Conservation (phyloP, 2,797 vertebrate genomes). For the Crax fasciolata region DNA sequence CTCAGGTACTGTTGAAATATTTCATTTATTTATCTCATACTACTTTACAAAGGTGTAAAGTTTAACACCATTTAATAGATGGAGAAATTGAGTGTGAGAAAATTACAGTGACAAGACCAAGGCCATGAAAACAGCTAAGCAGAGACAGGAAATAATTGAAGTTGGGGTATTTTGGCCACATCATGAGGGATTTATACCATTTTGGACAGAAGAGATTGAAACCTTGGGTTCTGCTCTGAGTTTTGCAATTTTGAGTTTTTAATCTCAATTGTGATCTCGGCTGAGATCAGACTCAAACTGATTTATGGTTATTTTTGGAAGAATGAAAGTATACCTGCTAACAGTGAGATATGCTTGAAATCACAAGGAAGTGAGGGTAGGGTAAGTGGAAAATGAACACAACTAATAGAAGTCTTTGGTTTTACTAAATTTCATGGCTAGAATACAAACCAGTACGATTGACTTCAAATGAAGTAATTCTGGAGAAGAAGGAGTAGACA, state of each 20-base stretch:
- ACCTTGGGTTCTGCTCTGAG: background rate
- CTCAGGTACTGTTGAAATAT: background rate
- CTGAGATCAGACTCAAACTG: background rate
- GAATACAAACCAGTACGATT: background rate
- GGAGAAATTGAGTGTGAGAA: background rate
- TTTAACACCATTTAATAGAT: background rate
- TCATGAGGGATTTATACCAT: background rate
- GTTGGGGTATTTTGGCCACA: background rate
- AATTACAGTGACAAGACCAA: background rate
- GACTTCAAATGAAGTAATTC: background rate
- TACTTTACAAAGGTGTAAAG: background rate
- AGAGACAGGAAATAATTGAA: background rate
- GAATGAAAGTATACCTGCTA: background rate
- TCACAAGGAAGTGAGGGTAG: background rate
- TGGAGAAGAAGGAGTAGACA: background rate
- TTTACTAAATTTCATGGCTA: background rate
- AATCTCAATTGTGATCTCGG: background rate
- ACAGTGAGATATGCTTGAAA: background rate
- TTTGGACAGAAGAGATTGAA: background rate
- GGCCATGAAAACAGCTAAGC: background rate
- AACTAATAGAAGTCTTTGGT: background rate
- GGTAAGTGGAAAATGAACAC: background rate
- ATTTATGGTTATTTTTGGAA: conserved; percentile 13
- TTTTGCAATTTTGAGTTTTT: conserved; percentile 1
- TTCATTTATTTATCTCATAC: background rate